Evolutionary conservation across 23 tunicate genomes (phyloP).

Genomic region (Halocynthia aurantium): DNA sequence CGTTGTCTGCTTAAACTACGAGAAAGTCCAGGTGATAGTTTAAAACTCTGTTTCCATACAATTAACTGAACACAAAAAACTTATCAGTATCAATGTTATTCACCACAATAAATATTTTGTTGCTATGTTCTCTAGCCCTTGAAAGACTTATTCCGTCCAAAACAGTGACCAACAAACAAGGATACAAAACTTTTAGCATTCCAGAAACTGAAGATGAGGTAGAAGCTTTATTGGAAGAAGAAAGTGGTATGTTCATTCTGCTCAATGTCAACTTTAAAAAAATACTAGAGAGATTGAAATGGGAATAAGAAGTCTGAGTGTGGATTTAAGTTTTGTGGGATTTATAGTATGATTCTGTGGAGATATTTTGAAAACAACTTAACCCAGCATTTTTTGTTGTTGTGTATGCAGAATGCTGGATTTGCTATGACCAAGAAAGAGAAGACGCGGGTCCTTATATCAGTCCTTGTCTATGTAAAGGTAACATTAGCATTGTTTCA

Average conservation of each 20-base stretch:
- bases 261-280: too few species aligned
- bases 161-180: neutral
- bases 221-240: neutral
- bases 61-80: neutral
- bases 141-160: neutral
- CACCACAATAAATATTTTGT: constrained; percentile 2
- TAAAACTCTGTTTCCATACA: neutral
- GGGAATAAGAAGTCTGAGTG: too few species aligned
- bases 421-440: constrained; percentile 79
- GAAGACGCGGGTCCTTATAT: constrained; percentile 57
- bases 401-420: constrained; percentile 68
- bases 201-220: neutral
- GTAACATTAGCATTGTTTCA: constrained; percentile 17
- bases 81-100: neutral
- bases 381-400: neutral
- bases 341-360: too few species aligned
- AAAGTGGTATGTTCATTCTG: neutral
- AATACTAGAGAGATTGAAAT: too few species aligned
- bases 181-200: constrained; percentile 6
- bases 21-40: constrained; percentile 40
- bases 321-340: too few species aligned
- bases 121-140: too few species aligned
- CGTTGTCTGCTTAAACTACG: constrained; percentile 50
- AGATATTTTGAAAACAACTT: too few species aligned
- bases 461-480: constrained; percentile 79